Conservation (phyloP, 2,113 vertebrate species). For the Grallaria varia region DNA sequence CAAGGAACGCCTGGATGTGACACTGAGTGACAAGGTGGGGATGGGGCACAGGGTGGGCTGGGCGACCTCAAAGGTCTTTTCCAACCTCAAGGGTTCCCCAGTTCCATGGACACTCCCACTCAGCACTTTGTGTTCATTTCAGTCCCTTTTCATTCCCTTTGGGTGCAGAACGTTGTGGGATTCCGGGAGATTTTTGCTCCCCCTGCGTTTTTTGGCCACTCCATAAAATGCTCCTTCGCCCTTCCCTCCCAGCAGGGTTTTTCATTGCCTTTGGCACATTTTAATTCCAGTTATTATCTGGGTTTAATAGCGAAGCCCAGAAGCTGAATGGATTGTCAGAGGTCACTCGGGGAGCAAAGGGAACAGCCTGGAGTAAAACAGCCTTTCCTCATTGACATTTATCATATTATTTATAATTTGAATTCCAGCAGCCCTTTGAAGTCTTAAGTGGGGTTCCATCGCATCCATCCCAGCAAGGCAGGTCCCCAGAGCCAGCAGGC, state of each 20-base stretch:
- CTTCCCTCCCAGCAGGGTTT: neutral
- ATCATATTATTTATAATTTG: neutral
- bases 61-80: neutral
- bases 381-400: neutral
- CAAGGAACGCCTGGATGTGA: neutral
- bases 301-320: neutral
- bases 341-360: neutral
- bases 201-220: neutral
- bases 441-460: neutral
- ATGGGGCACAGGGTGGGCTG: neutral
- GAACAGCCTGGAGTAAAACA: neutral
- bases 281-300: slow-evolving; percentile 44
- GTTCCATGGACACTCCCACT: neutral
- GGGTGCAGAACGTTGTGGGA: rapidly evolving
- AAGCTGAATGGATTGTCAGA: neutral
- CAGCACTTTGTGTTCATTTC: rapidly evolving
- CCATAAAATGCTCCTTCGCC: rapidly evolving
- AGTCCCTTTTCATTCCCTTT: too few species aligned
- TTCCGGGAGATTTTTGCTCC: rapidly evolving
- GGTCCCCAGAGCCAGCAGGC: rapidly evolving
- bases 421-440: neutral
- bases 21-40: neutral
- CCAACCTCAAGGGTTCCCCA: neutral
- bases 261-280: slow-evolving; percentile 13
- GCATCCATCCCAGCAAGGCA: neutral